A percentile compares a stretch with the other conserved stretches of the same genome.
These are phyloP conservation scores for Sebastes hubbsi DNA, from an alignment of 2,797 vertebrate genomes.

Conservation along the genomic window DNA sequence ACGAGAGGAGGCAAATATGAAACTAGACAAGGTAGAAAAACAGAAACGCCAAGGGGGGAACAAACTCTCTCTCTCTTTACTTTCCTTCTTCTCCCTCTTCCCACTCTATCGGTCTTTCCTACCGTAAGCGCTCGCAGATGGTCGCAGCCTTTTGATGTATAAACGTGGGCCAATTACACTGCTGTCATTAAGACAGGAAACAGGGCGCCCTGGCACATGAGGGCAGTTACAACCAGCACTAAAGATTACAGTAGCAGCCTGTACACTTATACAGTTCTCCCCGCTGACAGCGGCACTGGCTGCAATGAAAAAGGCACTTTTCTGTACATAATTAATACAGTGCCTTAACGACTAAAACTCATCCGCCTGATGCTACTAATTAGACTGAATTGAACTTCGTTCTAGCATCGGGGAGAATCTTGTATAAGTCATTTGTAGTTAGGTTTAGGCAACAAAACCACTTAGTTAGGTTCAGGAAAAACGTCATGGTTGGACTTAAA, in stretches of 20 bases:
- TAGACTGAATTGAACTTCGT: neutral
- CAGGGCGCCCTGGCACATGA: conserved; percentile 13
- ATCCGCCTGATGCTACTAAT: neutral
- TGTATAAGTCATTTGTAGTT: neutral
- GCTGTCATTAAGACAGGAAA: conserved; percentile 48
- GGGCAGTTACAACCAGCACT: neutral
- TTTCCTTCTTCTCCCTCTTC: conserved; percentile 20
- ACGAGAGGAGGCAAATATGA: conserved; percentile 45
- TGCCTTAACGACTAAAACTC: neutral
- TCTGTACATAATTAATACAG: no score
- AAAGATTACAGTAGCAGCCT: conserved; percentile 24
- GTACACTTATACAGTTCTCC: neutral
- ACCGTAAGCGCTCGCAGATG: conserved; percentile 64
- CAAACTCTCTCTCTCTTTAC: conserved; percentile 30
- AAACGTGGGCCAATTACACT: conserved; percentile 29
- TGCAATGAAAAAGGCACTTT: no score
- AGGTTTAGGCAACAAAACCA: no score
- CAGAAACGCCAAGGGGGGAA: conserved; percentile 22
- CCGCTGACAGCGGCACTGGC: neutral
- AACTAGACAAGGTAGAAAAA: conserved; percentile 59
- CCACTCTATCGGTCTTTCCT: neutral
- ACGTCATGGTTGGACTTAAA: no score
- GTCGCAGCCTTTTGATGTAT: conserved; percentile 37
- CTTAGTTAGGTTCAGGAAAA: no score
- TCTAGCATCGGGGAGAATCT: neutral